phyloP scores from a whole-genome alignment of 2,797 vertebrate species.

The Anguilla anguilla region DNA sequence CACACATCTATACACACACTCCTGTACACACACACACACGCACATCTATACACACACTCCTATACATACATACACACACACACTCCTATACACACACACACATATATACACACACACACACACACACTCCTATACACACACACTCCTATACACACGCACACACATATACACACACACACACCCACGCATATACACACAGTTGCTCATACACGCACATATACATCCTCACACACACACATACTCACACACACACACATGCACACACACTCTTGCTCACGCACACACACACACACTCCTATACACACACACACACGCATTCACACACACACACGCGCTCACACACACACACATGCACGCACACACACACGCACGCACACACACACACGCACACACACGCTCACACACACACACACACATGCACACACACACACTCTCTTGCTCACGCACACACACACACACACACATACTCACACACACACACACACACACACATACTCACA shows the following conservation, averaged over 20 bases:
- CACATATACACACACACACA: neutral
- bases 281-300: neutral
- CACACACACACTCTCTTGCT: conserved; percentile 42
- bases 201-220: neutral
- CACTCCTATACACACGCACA: conserved; percentile 24
- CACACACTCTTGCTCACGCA: conserved; percentile 41
- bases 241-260: conserved; percentile 47
- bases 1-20: too few relatives aligned
- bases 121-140: conserved; percentile 54
- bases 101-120: conserved; percentile 22
- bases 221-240: neutral
- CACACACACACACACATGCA: conserved; percentile 63
- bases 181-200: neutral
- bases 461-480: too few relatives aligned
- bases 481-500: conserved; percentile 24
- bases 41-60: neutral
- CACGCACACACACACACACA: neutral
- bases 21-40: conserved; percentile 19
- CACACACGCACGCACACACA: too few relatives aligned
- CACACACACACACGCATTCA: conserved; percentile 24
- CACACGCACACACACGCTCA: conserved; percentile 47
- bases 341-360: too few relatives aligned
- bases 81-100: too few relatives aligned
- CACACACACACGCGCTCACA: neutral
- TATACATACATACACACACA: too few relatives aligned